A percentile compares a stretch with the other conserved stretches of the same genome.
phyloP scores from a whole-genome alignment of 2,797 vertebrate species.

The Platalea minor region DNA sequence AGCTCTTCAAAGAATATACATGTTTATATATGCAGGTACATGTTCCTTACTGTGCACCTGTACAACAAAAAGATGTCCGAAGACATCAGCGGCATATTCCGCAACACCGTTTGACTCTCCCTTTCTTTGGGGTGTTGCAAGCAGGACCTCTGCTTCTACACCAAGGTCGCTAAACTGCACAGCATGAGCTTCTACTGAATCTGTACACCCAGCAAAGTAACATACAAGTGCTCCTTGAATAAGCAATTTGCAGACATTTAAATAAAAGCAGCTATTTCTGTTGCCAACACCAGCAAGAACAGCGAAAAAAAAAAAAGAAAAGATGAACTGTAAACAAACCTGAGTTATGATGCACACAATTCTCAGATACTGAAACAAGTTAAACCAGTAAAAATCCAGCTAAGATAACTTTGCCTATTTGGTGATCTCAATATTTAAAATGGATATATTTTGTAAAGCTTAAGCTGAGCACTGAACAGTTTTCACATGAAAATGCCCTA shows the following conservation, averaged over 20 bases:
- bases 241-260: background rate
- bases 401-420: background rate
- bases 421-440: background rate
- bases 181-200: background rate
- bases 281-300: background rate
- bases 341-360: background rate
- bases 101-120: background rate
- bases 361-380: background rate
- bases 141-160: background rate
- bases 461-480: background rate
- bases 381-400: background rate
- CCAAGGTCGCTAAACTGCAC: background rate
- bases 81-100: background rate
- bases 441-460: background rate
- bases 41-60: background rate
- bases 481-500: background rate
- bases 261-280: background rate
- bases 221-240: background rate
- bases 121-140: background rate
- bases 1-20: background rate
- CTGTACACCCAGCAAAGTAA: background rate
- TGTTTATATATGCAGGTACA: background rate
- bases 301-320: too few species aligned
- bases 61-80: background rate
- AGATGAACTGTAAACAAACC: background rate